Base-by-base conservation (phyloP, 2,888 invertebrate genomes). In the Hylaea fasciaria region DNA sequence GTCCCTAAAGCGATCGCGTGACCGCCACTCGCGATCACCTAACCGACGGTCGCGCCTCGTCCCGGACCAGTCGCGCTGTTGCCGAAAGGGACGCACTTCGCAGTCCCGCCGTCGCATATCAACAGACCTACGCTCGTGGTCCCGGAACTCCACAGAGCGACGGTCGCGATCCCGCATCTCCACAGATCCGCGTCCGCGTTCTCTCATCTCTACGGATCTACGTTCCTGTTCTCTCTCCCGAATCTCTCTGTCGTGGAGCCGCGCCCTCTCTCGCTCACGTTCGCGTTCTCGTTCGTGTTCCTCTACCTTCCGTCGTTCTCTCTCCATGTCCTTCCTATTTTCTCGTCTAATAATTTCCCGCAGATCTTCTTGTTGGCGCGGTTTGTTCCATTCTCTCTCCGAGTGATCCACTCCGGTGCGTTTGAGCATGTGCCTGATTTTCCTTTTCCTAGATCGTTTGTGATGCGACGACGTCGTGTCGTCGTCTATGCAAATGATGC, bases 351-450 rank as follows among this genome's bases (percentile, higher is more conserved):
- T 89, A 37, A 81, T 83, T 64, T 82, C 89, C 77, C 72, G 92
- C 85, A 72, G 92, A 87, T 82, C 94, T 85, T 80, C 87, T 71
- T 82, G 77, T n/a, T 81, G 80, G 65, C 78, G 86, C 51, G 77
- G 64, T 66, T 85, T 83, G 56, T 79, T 68, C 65, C 73, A 82
- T 0, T 87, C 86, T 58, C 74, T 76, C 41, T 89, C 86, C 0
- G 80, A 82, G 32, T 70, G 71, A 62, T 80, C 92, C 79, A 79
- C 88, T 76, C 77, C 91, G 29, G 73, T 82, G 39, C 80, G 78
- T 76, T 87, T 93, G 51, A 72, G 81, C 17, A 81, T 87, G 71
- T 89, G 92, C 40, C 79, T 69, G 2, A 86, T 85, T 45, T 77
- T 74, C 16, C 85, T 82, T 57, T 72, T 87, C 40, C 90, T 94